Evolutionary conservation across 2,888 invertebrate genomes (phyloP).

Genomic region (Tromatobia lineatoria): DNA sequence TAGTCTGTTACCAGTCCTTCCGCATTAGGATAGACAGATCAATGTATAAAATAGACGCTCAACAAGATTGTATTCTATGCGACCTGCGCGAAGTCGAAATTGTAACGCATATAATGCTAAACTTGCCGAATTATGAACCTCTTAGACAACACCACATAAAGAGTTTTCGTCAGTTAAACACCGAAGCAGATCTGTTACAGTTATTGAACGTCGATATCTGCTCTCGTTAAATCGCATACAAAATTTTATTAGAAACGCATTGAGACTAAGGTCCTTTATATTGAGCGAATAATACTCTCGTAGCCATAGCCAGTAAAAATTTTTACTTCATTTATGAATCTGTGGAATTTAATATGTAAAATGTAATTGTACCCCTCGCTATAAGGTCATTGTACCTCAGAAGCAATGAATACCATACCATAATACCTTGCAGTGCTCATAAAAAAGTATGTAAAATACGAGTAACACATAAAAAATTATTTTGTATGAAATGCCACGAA

Average conservation of each 20-base stretch:
- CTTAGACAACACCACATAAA: slow-evolving; percentile 4
- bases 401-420: slow-evolving; percentile 24
- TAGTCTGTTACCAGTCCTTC: not conserved
- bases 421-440: too few relatives aligned
- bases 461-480: too few relatives aligned
- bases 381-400: slow-evolving; percentile 11
- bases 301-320: not conserved
- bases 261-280: slow-evolving; percentile 17
- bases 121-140: slow-evolving; percentile 9
- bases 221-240: too few relatives aligned
- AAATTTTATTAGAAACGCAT: not conserved
- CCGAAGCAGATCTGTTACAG: too few relatives aligned
- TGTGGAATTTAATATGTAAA: slow-evolving; percentile 29
- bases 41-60: too few relatives aligned
- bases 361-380: slow-evolving; percentile 4
- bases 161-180: not conserved
- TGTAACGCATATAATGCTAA: not conserved
- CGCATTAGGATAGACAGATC: not conserved
- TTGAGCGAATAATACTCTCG: not conserved
- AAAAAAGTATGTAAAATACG: too few relatives aligned
- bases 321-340: too few relatives aligned
- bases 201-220: too few relatives aligned
- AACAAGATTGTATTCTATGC: too few relatives aligned
- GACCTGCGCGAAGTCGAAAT: not conserved
- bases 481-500: too few relatives aligned